Evolutionary conservation across 1,140 invertebrate genomes (phyloP).

Genomic region (Anoplophora glabripennis): DNA sequence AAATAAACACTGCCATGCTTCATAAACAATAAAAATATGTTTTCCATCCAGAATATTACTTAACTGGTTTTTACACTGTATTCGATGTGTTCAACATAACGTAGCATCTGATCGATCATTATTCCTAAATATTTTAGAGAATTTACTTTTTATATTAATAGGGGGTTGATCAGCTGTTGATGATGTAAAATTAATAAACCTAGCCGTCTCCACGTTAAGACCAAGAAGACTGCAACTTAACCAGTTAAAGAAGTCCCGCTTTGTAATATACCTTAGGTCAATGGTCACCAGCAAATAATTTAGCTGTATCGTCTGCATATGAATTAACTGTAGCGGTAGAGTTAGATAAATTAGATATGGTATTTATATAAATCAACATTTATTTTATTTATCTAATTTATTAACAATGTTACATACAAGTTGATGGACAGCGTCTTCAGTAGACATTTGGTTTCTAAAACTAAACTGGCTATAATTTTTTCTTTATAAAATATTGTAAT

Average conservation of each 20-base stretch:
- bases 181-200: background rate
- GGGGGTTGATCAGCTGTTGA: background rate
- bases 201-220: background rate
- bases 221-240: background rate
- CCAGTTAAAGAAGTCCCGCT: background rate
- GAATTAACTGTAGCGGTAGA: too few species aligned
- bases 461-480: too few species aligned
- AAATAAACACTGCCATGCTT: background rate
- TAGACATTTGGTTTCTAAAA: too few species aligned
- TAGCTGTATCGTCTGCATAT: too few species aligned
- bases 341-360: too few species aligned
- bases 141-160: background rate
- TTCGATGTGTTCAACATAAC: background rate
- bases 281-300: too few species aligned
- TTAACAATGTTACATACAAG: too few species aligned
- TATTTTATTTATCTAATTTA: too few species aligned
- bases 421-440: too few species aligned
- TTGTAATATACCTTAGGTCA: too few species aligned
- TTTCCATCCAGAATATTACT: conserved; percentile 7
- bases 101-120: background rate
- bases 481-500: too few species aligned
- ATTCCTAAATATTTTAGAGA: conserved; percentile 1
- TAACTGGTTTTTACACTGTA: background rate
- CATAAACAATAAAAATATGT: background rate
- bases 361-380: too few species aligned